Percentiles rank a stretch among this genome's conserved stretches.
Conservation (phyloP, 2,888 invertebrate genomes). For the Silvanus unidentatus region DNA sequence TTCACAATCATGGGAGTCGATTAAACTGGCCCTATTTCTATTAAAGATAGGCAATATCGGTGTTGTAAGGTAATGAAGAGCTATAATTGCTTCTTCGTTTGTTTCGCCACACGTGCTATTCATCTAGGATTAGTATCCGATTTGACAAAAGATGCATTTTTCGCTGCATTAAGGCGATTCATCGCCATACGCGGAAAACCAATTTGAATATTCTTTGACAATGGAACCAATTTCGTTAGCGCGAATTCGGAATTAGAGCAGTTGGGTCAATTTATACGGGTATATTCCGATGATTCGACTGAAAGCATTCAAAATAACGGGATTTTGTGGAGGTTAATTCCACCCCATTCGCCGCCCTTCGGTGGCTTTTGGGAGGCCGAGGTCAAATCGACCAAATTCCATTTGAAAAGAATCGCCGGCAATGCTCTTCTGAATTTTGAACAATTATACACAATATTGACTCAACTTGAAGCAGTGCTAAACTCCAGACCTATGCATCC, state of each 20-base stretch:
- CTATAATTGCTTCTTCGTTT: constrained; percentile 10
- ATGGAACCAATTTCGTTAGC: constrained; percentile 14
- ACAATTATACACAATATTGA: too few species aligned
- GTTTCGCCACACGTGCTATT: constrained; percentile 7
- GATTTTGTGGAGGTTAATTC: too few species aligned
- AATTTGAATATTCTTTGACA: neutral
- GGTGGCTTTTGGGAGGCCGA: too few species aligned
- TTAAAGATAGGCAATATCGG: constrained; percentile 3
- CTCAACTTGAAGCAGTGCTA: too few species aligned
- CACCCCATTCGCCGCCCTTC: too few species aligned
- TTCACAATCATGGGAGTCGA: constrained; percentile 11
- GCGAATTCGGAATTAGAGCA: constrained; percentile 9
- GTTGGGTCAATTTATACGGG: too few species aligned
- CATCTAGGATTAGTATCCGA: constrained; percentile 9
- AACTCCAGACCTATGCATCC: too few species aligned
- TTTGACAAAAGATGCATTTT: constrained; percentile 7
- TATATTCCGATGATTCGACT: too few species aligned
- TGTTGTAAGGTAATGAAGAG: constrained; percentile 4
- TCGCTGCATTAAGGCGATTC: constrained; percentile 9
- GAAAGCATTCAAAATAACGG: too few species aligned
- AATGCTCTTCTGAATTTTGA: too few species aligned
- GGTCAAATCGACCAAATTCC: too few species aligned
- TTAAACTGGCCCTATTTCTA: constrained; percentile 8
- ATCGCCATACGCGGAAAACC: constrained; percentile 6
- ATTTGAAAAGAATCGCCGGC: too few species aligned